A percentile compares a stretch with the other conserved stretches of the same genome.
Evolutionary conservation across 2,888 invertebrate species (phyloP).

Genomic region (Elmis aenea): DNA sequence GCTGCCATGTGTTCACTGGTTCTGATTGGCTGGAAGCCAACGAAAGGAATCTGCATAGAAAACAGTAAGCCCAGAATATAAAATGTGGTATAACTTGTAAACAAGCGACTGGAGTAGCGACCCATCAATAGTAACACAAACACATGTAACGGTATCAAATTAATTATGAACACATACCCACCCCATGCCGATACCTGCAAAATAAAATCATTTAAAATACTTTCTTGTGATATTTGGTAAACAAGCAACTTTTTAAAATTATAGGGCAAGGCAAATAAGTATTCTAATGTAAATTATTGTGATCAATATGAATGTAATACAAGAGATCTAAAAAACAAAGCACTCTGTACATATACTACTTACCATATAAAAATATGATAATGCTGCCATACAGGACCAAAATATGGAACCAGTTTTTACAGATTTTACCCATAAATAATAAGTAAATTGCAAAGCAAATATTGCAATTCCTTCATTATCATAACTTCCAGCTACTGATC

Average conservation of each 20-base stretch:
- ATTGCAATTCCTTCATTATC: conserved; percentile 99
- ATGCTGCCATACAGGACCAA: conserved; percentile 90
- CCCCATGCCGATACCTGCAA: conserved; percentile 96
- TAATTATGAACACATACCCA: conserved; percentile 99
- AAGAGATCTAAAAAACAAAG: no score
- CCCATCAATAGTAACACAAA: conserved; percentile 94
- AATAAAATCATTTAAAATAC: no score
- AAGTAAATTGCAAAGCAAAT: conserved; percentile 97
- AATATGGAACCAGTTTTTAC: conserved; percentile 96
- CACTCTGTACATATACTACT: conserved; percentile 40
- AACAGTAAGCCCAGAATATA: conserved; percentile 91
- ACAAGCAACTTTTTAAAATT: no score
- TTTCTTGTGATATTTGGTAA: conserved; percentile 11
- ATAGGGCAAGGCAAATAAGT: no score
- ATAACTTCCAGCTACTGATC: conserved; percentile 98
- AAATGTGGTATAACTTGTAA: conserved; percentile 95
- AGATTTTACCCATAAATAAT: conserved; percentile 96
- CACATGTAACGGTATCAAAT: conserved; percentile 96
- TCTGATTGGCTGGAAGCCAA: conserved; percentile 96
- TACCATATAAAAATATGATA: conserved; percentile 99
- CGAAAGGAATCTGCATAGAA: conserved; percentile 96
- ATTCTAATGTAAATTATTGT: no score
- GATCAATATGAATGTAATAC: no score
- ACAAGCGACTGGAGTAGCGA: conserved; percentile 83
- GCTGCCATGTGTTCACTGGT: conserved; percentile 99